Evolutionary conservation across 2,888 invertebrate species (phyloP), one percentile per base, ranked within the genome.

Genomic region (Ceriagrion tenellum): DNA sequence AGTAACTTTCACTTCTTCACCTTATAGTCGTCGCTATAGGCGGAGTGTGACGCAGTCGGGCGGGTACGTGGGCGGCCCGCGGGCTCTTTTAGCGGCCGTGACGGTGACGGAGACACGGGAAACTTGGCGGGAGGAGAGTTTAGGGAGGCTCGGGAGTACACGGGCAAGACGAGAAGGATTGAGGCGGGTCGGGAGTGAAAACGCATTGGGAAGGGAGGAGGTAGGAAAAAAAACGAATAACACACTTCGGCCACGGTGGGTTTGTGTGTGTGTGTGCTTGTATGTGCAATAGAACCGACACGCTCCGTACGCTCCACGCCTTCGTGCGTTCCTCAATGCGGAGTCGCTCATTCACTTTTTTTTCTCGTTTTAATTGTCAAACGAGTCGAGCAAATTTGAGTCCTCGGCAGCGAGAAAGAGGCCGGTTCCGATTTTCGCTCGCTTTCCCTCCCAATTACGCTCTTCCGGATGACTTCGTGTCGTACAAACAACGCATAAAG

Each of bases 1-100:
- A 47, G 47, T 47, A 93, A 93, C 93, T 93, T 93, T 93, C 93
- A 69, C 93, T 93, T 93, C 93, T 93, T 93, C 47, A 93, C 69
- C 93, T 74, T 69, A 93, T 47, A 4, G 69, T 93, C 69, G 69
- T 93, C 69, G 93, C 93, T 74, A 93, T 74, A 93, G 93, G 93
- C 69, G 59, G 93, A 74, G 63, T 93, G 93, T 93, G 93, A 93
- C 93, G 74, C 93, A 74, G 93, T 74, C 23, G 47, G 69, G 35
- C 55, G 47, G 63, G 93, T 47, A 93, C 59, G 93, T 93, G 74
- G 93, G 93, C 69, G 93, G 93, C 69, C 93, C 93, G 30, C 81
- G 35, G 69, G 69, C 69, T 1, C 63, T 63, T 69, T 26, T 12
- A 26, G 30, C 81, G 81, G 30, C 13, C 26, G 16, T 13, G 16